These are phyloP conservation scores for Mormyrops attenuatus DNA, from an alignment of 2,797 vertebrate species.

Conservation along the genomic window DNA sequence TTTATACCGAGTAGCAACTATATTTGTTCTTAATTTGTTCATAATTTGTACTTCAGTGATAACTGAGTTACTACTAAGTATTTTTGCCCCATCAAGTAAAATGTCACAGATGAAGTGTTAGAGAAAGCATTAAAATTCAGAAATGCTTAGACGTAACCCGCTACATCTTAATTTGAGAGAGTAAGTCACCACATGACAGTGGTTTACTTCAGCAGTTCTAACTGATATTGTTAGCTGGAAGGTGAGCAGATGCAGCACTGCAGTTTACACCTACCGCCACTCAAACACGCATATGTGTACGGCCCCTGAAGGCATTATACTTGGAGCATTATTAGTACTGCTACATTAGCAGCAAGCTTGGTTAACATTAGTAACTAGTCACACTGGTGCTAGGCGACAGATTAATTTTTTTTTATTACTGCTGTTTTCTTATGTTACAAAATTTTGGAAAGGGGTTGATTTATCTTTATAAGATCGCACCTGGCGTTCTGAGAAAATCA, in stretches of 20 bases:
- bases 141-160: not conserved
- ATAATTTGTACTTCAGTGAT: not conserved
- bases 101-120: not conserved
- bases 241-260: not conserved
- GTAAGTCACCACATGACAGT: not conserved
- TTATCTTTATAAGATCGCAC: not conserved
- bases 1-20: not conserved
- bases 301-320: not conserved
- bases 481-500: not conserved
- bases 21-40: not conserved
- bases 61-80: not conserved
- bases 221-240: not conserved
- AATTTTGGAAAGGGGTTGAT: not conserved
- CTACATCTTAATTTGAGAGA: not conserved
- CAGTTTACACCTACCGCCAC: not conserved
- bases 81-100: not conserved
- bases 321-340: not conserved
- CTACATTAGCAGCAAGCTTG: not conserved
- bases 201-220: not conserved
- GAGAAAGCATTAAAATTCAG: not conserved
- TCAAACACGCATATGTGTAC: not conserved
- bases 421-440: not conserved
- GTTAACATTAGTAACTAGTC: not conserved
- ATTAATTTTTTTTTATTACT: not conserved
- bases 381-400: not conserved